phyloP scores from a whole-genome alignment of 2,113 vertebrate species.

The Channa maculata region DNA sequence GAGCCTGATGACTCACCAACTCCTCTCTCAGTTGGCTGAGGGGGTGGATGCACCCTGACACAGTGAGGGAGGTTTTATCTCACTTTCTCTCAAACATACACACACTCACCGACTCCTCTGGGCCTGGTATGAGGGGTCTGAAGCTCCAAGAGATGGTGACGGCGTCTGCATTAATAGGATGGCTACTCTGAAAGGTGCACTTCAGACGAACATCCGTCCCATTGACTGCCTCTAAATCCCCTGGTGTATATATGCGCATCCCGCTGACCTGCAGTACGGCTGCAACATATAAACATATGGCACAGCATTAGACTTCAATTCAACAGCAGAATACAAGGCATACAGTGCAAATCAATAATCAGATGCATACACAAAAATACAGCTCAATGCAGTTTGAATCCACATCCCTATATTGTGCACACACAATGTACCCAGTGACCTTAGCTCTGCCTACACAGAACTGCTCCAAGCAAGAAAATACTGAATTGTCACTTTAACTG shows the following conservation, averaged over 20 bases:
- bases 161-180: slow-evolving; percentile 71
- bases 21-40: slow-evolving; percentile 54
- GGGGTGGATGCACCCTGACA: slow-evolving; percentile 66
- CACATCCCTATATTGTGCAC: slow-evolving; percentile 20
- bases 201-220: slow-evolving; percentile 91
- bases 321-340: neutral
- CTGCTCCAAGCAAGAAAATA: slow-evolving; percentile 35
- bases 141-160: slow-evolving; percentile 90
- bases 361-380: slow-evolving; percentile 2
- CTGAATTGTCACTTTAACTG: slow-evolving; percentile 9
- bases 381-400: slow-evolving; percentile 13
- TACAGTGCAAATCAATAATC: slow-evolving; percentile 5
- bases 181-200: slow-evolving; percentile 89
- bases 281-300: slow-evolving; percentile 51
- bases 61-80: slow-evolving; percentile 30
- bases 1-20: slow-evolving; percentile 67
- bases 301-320: slow-evolving; percentile 8
- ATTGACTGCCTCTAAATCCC: slow-evolving; percentile 88
- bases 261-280: slow-evolving; percentile 80
- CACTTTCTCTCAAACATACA: slow-evolving; percentile 13
- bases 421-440: slow-evolving; percentile 52
- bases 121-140: slow-evolving; percentile 82
- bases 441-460: slow-evolving; percentile 42
- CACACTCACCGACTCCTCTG: slow-evolving; percentile 87
- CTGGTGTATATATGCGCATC: slow-evolving; percentile 86